Conservation (phyloP, 2,888 invertebrate genomes). For the Unio delphinus region DNA sequence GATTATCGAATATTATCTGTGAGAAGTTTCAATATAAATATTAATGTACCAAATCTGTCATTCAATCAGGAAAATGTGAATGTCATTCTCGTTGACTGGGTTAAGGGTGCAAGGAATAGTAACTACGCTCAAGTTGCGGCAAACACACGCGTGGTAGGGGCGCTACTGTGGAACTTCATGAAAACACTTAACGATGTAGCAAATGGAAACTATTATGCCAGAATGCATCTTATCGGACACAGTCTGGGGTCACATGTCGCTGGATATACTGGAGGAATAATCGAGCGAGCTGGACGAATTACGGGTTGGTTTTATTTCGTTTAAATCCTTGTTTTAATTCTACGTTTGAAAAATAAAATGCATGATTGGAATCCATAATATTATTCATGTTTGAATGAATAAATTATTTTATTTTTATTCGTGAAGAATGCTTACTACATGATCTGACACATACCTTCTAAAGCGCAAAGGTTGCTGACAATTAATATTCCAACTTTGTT, state of each 20-base stretch:
- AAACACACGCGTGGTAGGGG: constrained; percentile 66
- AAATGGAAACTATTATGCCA: constrained; percentile 10
- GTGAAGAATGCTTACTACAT: no score
- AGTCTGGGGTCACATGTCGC: constrained; percentile 90
- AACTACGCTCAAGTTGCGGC: constrained; percentile 66
- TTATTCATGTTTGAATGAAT: no score
- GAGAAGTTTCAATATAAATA: no score
- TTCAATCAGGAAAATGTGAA: constrained; percentile 35
- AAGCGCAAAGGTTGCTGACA: no score
- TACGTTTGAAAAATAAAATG: no score
- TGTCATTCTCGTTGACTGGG: constrained; percentile 46
- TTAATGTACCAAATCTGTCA: no score
- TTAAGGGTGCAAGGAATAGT: constrained; percentile 35
- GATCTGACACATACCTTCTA: no score
- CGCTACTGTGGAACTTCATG: constrained; percentile 55
- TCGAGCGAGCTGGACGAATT: constrained; percentile 55
- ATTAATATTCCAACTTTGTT: no score
- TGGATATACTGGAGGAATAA: constrained; percentile 84
- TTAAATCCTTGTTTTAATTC: neutral
- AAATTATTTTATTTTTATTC: no score
- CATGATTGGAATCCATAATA: no score
- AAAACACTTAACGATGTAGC: constrained; percentile 30
- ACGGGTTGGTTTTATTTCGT: constrained; percentile 43
- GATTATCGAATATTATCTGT: no score
- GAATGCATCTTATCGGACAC: constrained; percentile 87